phyloP scores from a whole-genome alignment of 2,888 invertebrate genomes.

The Sphecodes monilicornis region DNA sequence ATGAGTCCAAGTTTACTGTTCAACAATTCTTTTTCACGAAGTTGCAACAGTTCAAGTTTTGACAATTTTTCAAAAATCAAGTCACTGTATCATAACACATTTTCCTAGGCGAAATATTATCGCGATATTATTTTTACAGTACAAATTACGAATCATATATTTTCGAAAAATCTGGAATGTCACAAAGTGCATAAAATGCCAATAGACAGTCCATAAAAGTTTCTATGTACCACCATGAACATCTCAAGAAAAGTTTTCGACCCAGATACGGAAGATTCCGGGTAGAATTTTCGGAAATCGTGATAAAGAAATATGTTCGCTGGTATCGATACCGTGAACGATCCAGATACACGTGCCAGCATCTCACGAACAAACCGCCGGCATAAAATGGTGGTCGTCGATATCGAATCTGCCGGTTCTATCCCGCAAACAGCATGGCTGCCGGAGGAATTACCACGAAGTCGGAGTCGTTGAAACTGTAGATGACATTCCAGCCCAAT shows the following conservation, averaged over 20 bases:
- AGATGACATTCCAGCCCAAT: slow-evolving; percentile 95
- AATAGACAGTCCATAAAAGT: too few species aligned
- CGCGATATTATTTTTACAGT: background rate
- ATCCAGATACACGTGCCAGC: background rate
- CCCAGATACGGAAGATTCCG: background rate
- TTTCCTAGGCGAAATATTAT: background rate
- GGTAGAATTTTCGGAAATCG: background rate
- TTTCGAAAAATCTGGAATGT: background rate
- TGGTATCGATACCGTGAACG: background rate
- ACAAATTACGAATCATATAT: background rate
- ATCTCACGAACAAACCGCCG: background rate
- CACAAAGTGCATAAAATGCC: too few species aligned
- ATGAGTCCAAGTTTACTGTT: too few species aligned
- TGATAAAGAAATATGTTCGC: background rate
- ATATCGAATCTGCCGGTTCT: background rate
- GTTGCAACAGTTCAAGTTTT: too few species aligned
- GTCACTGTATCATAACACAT: background rate
- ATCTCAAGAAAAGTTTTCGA: too few species aligned
- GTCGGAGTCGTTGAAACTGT: slow-evolving; percentile 96
- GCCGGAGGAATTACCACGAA: slow-evolving; percentile 88
- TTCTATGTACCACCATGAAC: background rate
- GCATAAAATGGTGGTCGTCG: background rate
- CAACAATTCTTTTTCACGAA: too few species aligned
- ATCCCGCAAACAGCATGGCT: background rate
- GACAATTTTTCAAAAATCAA: too few species aligned